phyloP scores from a whole-genome alignment of 2,797 vertebrate genomes.

The Tenualosa thibaudeaui region DNA sequence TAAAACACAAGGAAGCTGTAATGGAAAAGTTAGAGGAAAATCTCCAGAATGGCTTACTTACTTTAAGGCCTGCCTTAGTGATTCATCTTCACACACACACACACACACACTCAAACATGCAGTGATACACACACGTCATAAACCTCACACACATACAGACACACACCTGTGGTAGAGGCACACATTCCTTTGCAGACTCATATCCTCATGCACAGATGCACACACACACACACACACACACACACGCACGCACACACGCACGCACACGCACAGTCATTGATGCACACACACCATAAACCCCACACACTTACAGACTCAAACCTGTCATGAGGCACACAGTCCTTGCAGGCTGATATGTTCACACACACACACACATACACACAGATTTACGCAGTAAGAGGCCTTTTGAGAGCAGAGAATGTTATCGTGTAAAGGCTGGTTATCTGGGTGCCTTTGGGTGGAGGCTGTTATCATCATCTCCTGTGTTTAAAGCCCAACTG shows the following conservation, averaged over 20 bases:
- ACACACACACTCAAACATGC: neutral
- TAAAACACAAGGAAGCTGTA: neutral
- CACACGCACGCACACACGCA: neutral
- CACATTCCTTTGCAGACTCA: no score
- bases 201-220: neutral
- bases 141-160: neutral
- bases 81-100: neutral
- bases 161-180: neutral
- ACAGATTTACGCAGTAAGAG: neutral
- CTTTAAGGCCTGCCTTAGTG: neutral
- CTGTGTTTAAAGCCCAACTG: slow-evolving; percentile 7
- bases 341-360: no score
- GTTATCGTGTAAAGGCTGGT: slow-evolving; percentile 1
- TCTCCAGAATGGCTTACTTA: neutral
- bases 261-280: neutral
- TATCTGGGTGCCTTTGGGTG: neutral
- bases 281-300: no score
- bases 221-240: neutral
- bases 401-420: neutral
- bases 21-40: neutral
- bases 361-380: neutral
- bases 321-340: neutral
- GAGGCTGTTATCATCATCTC: neutral
- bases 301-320: neutral
- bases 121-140: neutral